Evolutionary conservation across 2,113 vertebrate genomes (phyloP).

Genomic region (Recurvirostra avosetta): DNA sequence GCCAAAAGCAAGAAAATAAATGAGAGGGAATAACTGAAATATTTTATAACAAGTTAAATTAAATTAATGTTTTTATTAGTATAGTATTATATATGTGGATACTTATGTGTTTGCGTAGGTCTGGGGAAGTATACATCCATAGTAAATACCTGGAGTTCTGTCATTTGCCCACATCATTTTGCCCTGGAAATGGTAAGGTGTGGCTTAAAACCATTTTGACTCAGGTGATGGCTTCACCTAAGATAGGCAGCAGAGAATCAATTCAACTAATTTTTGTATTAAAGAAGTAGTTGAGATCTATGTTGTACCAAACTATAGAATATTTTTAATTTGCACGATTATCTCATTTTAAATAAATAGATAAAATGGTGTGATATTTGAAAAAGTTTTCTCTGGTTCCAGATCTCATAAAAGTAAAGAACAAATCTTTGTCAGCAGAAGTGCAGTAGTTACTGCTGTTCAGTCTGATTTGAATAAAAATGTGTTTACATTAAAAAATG

Average conservation of each 20-base stretch:
- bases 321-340: not conserved
- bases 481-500: not conserved
- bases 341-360: not conserved
- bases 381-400: not conserved
- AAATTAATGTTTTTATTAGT: not conserved
- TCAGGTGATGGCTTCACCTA: not conserved
- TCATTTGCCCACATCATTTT: not conserved
- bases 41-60: not conserved
- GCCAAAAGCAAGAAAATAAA: not conserved
- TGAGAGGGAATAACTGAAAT: not conserved
- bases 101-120: rapidly evolving
- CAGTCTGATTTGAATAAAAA: not conserved
- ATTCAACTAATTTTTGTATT: not conserved
- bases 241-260: not conserved
- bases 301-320: not conserved
- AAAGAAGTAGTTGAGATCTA: not conserved
- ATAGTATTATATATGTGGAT: not conserved
- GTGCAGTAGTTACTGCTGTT: not conserved
- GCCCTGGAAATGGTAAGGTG: not conserved
- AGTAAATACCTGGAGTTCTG: not conserved
- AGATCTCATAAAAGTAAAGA: not conserved
- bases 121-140: no score
- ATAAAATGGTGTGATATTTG: not conserved
- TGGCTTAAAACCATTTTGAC: not conserved
- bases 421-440: not conserved